phyloP scores from a whole-genome alignment of 2,113 vertebrate genomes.

The Oenanthe oenanthe region DNA sequence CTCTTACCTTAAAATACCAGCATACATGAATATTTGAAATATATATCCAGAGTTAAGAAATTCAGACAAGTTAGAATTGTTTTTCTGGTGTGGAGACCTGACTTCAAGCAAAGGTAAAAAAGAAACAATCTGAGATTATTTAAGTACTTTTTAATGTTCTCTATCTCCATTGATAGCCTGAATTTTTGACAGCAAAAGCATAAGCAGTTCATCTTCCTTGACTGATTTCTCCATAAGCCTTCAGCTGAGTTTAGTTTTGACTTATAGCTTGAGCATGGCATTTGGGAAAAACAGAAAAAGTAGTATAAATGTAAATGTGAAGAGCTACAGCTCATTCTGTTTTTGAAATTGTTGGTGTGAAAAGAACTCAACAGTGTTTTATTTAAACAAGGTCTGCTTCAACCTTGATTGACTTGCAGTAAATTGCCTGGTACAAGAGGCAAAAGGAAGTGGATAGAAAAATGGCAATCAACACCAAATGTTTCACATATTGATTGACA shows the following conservation, averaged over 20 bases:
- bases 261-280: conserved; percentile 69
- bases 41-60: not conserved
- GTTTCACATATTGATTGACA: conserved; percentile 87
- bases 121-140: not conserved
- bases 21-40: not conserved
- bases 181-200: conserved; percentile 31
- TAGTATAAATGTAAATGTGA: conserved; percentile 82
- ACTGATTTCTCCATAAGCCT: conserved; percentile 38
- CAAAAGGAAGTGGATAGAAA: conserved; percentile 83
- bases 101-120: not conserved
- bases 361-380: conserved; percentile 82
- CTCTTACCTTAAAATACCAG: not conserved
- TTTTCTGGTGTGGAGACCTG: not conserved
- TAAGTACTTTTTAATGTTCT: not conserved
- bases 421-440: conserved; percentile 86
- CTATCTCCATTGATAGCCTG: not conserved
- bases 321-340: conserved; percentile 78
- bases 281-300: conserved; percentile 67
- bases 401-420: conserved; percentile 87
- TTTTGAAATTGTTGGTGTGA: conserved; percentile 84
- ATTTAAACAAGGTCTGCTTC: conserved; percentile 85
- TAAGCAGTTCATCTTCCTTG: conserved; percentile 28
- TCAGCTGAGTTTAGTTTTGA: conserved; percentile 60
- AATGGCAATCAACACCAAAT: conserved; percentile 87
- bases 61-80: not conserved